Evolutionary conservation across 1,140 invertebrate species (phyloP), one percentile per base, ranked within the genome.

Genomic region (Calycopis cecrops): DNA sequence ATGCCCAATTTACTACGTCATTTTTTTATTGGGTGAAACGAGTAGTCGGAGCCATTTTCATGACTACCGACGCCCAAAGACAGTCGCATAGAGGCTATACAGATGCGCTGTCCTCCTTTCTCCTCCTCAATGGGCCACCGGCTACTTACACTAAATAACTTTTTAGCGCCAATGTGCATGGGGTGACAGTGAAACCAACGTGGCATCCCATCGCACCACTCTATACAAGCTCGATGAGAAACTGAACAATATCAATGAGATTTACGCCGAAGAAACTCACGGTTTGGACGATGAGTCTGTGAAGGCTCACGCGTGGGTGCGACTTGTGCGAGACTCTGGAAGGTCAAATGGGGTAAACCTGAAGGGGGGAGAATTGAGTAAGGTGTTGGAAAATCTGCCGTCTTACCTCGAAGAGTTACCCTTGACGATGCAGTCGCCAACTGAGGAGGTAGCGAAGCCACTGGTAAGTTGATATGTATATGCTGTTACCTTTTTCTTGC

Each of bases 141-240:
- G n/a, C 6, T 3, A 28, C 2, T 28, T 6, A 28, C 6, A 28
- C 21, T 28, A 28, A 28, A 28, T 28, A 28, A 28, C 21, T 3
- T 28, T 44, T 4, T 40, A 44, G 40, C n/a, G 17, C 40, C 14
- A 44, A 16, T 44, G 40, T 44, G 40, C 17, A 44, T 44, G 40
- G 40, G 44, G 37, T 50, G 65, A 54, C 21, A 48, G n/a, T 16
- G 11, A 37, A 51, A 35, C 34, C 57, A 50, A 14, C 47, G 54
- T 57, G 55, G 6, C 9, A 35, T 63, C 69, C 38, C 66, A 70
- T 35, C 71, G 73, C 16, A 55, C 73, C 33, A 52, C 61, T 48
- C 70, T 75, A 49, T 75, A 75, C 61, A 59, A 69, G 33, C 57
- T 78, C 48, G 28, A 50, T 37, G 48, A 18, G 10, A 50, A 44